Evolutionary conservation across 2,797 vertebrate species (phyloP), one percentile per base, ranked within the genome.

Genomic region (Acipenser ruthenus): DNA sequence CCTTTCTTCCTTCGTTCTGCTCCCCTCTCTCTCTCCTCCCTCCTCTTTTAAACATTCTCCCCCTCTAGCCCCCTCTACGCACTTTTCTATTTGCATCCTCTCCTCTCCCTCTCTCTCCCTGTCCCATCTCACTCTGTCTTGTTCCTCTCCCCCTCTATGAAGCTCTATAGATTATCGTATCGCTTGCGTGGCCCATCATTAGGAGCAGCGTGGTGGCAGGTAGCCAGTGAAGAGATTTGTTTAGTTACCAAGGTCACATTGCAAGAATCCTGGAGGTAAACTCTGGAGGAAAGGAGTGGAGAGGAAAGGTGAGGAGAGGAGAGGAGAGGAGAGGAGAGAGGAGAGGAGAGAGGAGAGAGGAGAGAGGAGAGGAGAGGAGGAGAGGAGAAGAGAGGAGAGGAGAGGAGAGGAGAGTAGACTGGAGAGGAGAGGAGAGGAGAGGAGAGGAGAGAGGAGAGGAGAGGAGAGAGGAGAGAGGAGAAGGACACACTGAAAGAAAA

Each of bases 1-100:
- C 56, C 49, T 68, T 49, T 6, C 51, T 64, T 15, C 62, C 58
- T 58, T 50, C 70, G 71, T 49, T 37, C 18, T 9, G n/a, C 49
- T 12, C 53, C 60, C 50, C 12, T 8, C n/a, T 60, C 63, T 50
- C 12, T 52, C 61, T 62, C 72, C 74, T 75, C 73, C 62, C 67
- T 68, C 72, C 62, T 76, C 67, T 69, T 62, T 73, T 37, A 4
- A 37, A 37, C 2, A 4, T 37, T 37, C 23, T 37, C 4, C 23
- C 23, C 2, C 23, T 37, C 23, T 37, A 37, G 23, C 23, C 23
- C 23, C 23, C 23, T 37, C 23, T 37, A 37, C 23, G 23, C 23
- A 37, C 15, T 18, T 37, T 37, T 37, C 23, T 2, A 37, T 37
- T 37, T 37, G 4, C 23, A 37, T 37, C 71, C 69, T 71, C 63